Percentiles rank a stretch among this genome's conserved stretches.
Evolutionary conservation across 1,140 invertebrate genomes (phyloP).

Genomic region (Drosophila eugracilis): DNA sequence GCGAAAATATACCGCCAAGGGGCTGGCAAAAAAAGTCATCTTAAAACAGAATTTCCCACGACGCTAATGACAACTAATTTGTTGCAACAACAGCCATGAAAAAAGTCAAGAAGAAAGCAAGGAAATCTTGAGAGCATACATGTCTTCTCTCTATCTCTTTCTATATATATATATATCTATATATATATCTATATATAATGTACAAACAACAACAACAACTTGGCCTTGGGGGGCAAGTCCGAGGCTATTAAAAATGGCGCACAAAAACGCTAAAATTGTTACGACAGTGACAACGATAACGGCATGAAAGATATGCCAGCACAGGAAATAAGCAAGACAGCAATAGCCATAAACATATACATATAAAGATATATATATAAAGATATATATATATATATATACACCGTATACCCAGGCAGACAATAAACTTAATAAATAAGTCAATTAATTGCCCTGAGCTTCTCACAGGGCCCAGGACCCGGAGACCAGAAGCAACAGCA

Average conservation of each 20-base stretch:
- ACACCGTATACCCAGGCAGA: conserved; percentile 34
- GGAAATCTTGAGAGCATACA: conserved; percentile 39
- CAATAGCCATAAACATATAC: neutral
- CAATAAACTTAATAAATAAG: conserved; percentile 83
- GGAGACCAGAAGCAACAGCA: conserved; percentile 56
- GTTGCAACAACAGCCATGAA: conserved; percentile 37
- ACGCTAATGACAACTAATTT: conserved; percentile 81
- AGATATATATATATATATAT: conserved; percentile 2
- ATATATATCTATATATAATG: conserved; percentile 9
- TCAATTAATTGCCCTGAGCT: conserved; percentile 74
- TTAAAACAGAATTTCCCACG: conserved; percentile 78
- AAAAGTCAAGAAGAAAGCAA: conserved; percentile 9
- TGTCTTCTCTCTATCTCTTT: neutral
- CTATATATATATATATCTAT: neutral
- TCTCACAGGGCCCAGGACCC: conserved; percentile 48
- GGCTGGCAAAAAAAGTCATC: conserved; percentile 67
- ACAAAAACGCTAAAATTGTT: conserved; percentile 78
- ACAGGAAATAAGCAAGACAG: conserved; percentile 17
- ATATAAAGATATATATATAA: conserved; percentile 1
- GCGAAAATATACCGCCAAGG: conserved; percentile 40
- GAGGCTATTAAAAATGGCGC: conserved; percentile 77
- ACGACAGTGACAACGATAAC: conserved; percentile 44
- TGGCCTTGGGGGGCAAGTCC: conserved; percentile 62
- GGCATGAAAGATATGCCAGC: conserved; percentile 21
- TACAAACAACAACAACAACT: conserved; percentile 27